A percentile compares a stretch with the other conserved stretches of the same genome.
phyloP scores from a whole-genome alignment of 2,888 invertebrate species.

The Andrena bucephala region DNA sequence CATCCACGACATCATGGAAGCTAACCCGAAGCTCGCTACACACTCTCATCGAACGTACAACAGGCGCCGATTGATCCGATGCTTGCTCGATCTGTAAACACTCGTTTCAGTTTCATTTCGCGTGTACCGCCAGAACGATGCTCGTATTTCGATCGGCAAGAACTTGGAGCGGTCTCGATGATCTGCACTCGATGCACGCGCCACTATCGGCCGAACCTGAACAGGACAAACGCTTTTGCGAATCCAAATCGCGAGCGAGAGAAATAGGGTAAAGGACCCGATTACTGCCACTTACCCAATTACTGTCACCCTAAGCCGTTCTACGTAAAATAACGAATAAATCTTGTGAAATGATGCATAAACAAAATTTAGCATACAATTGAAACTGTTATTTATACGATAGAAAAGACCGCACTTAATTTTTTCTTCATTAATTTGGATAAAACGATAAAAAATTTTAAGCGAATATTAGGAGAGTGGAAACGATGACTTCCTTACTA shows the following conservation, averaged over 20 bases:
- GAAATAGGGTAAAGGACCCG: neutral
- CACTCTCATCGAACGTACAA: conserved; percentile 40
- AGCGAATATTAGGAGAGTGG: too few species aligned
- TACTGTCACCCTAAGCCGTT: too few species aligned
- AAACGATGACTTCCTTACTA: too few species aligned
- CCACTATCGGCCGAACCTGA: conserved; percentile 14
- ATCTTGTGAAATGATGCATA: too few species aligned
- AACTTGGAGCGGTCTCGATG: conserved; percentile 41
- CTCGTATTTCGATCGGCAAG: conserved; percentile 2
- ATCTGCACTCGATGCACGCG: conserved; percentile 32
- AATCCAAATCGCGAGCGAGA: conserved; percentile 8
- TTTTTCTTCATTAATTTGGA: too few species aligned
- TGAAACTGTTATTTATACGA: too few species aligned
- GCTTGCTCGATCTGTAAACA: conserved; percentile 47
- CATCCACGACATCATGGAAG: conserved; percentile 41
- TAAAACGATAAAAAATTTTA: too few species aligned
- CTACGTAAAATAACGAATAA: too few species aligned
- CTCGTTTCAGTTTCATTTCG: conserved; percentile 57
- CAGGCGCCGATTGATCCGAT: conserved; percentile 45
- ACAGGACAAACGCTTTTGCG: conserved; percentile 9
- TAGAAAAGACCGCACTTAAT: too few species aligned
- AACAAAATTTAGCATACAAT: too few species aligned
- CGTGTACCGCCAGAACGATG: conserved; percentile 3
- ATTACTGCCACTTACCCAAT: too few species aligned
- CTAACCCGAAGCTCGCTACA: conserved; percentile 53